Evolutionary conservation across 1,140 invertebrate genomes (phyloP), one percentile per base, ranked within the genome.

Genomic region (Leptinotarsa lineolata): DNA sequence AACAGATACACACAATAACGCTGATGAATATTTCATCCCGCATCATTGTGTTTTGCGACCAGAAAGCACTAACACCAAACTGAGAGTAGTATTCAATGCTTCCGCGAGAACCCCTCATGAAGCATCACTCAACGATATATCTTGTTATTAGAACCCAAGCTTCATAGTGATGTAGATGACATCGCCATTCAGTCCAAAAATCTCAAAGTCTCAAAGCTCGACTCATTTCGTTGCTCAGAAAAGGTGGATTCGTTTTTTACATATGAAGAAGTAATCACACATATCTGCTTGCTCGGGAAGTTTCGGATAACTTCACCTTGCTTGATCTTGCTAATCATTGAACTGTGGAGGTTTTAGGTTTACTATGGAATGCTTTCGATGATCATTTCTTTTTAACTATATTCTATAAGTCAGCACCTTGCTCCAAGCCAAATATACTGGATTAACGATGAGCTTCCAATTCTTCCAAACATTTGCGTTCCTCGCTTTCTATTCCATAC

Each of bases 41-140:
- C 70, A 72, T 86, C 86, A 77, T 70, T 85, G 6, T 2, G 83
- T 87, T 0, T 24, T 85, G 8, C 77, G 78, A n/a, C 76, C 80
- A 30, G 67, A 80, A 4, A 79, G 78, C 20, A 71, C 72, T 1
- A 83, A 81, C 2, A 85, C 83, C 2, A 79, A 80, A 30, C 46
- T 84, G 4, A 77, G 82, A 16, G 79, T 73, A 16, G 72, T 75
- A 16, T 75, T 68, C 48, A 60, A 75, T 69, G 72, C 18, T 21
- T 73, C 71, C 79, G 4, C 76, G 0, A 82, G 74, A 58, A 6
- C 24, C 24, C 4, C 24, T 5, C 0, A 4, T 24, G 24, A 5
- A 4, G 24, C 6, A 24, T 24, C 5, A 24, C 24, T 24, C 24
- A 24, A 24, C 6, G 24, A 6, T 24, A 6, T 24, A 68, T 68